Evolutionary conservation across 2,797 vertebrate species (phyloP).

Genomic region (Leptoclinus maculatus): DNA sequence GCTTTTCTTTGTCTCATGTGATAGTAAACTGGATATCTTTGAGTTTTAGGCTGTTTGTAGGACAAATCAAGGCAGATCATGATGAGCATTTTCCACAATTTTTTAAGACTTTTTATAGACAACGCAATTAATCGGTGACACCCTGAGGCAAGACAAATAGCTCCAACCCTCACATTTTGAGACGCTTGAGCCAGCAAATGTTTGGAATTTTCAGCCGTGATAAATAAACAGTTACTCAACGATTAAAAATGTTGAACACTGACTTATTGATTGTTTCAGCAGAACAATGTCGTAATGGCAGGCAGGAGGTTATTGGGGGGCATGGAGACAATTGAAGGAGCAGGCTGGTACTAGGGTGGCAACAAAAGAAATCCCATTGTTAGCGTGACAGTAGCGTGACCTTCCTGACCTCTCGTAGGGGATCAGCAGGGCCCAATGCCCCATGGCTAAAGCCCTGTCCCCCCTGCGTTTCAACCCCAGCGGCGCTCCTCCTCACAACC

Average conservation of each 20-base stretch:
- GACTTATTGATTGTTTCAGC: constrained; percentile 11
- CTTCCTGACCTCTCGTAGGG: constrained; percentile 78
- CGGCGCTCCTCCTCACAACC: constrained; percentile 63
- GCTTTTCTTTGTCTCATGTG: constrained; percentile 1
- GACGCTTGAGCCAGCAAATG: not conserved
- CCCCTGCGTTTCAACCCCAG: constrained; percentile 71
- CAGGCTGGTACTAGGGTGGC: constrained; percentile 54
- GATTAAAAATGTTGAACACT: not conserved
- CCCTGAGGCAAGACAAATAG: not conserved
- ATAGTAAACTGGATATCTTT: not conserved
- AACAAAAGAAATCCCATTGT: constrained; percentile 83
- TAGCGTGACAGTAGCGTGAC: constrained; percentile 86
- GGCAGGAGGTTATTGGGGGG: constrained; percentile 19
- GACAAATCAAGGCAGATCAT: not conserved
- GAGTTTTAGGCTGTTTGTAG: not conserved
- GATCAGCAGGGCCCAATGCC: constrained; percentile 71
- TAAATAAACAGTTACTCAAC: not conserved
- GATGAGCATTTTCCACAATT: not conserved
- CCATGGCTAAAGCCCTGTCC: constrained; percentile 55
- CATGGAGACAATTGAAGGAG: constrained; percentile 38
- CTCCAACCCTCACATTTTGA: not conserved
- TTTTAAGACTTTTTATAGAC: not conserved
- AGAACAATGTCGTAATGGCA: constrained; percentile 15
- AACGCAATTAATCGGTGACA: not conserved
- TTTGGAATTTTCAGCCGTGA: not conserved